Percentiles rank a stretch among this genome's conserved stretches.
These are phyloP conservation scores for Limonius californicus DNA, from an alignment of 1,140 invertebrate species.

Conservation along the genomic window DNA sequence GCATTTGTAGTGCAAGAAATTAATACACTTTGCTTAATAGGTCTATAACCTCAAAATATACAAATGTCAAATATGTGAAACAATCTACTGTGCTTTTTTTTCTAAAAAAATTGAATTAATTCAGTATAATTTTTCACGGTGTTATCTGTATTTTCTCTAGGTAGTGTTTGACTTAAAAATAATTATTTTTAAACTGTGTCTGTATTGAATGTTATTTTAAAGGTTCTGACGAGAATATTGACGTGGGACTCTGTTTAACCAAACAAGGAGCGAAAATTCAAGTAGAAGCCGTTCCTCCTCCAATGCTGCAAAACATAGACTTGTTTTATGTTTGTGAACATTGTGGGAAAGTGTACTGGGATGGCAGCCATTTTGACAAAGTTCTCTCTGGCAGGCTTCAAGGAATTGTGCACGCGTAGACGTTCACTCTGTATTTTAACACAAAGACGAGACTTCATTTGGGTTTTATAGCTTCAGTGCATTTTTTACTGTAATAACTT, in stretches of 20 bases:
- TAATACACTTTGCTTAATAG: no score
- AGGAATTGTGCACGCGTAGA: slow-evolving; percentile 38
- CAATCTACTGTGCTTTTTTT: no score
- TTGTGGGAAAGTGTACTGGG: slow-evolving; percentile 67
- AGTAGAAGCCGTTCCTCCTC: slow-evolving; percentile 50
- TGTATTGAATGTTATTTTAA: slow-evolving; percentile 19
- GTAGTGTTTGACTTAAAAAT: not conserved
- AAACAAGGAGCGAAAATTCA: slow-evolving; percentile 49
- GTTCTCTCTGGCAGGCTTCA: slow-evolving; percentile 45
- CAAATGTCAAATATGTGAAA: no score
- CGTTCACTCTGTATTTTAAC: no score
- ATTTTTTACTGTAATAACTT: no score
- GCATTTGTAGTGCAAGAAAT: no score
- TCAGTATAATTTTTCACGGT: no score
- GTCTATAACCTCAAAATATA: no score
- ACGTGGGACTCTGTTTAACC: slow-evolving; percentile 45
- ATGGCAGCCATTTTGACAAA: slow-evolving; percentile 55
- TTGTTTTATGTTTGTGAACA: slow-evolving; percentile 59
- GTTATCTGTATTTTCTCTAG: no score
- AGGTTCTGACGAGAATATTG: slow-evolving; percentile 44
- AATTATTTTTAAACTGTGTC: slow-evolving; percentile 21
- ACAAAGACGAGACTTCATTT: no score
- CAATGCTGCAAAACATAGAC: slow-evolving; percentile 49
- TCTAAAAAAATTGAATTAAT: no score
- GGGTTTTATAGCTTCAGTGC: no score